These are phyloP conservation scores for Psittacula derbiana DNA, from an alignment of 2,797 vertebrate species.

Conservation along the genomic window DNA sequence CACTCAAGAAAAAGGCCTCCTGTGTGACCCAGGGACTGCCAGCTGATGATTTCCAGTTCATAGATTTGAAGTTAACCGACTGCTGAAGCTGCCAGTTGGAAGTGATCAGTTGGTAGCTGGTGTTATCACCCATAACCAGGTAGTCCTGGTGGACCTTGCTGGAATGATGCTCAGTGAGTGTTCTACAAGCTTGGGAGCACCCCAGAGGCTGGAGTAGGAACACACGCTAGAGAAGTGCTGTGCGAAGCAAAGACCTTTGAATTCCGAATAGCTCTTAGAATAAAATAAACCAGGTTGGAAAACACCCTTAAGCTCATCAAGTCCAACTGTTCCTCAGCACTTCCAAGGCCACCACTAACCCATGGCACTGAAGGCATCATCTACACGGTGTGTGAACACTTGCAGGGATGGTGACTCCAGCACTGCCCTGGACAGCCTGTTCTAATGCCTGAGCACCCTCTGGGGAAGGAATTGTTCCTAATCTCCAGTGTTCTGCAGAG, in stretches of 20 bases:
- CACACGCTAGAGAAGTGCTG: fast-evolving
- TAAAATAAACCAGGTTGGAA: not conserved
- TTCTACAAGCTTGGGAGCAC: fast-evolving
- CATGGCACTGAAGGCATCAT: not conserved
- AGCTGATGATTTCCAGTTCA: not conserved
- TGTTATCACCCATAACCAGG: not conserved
- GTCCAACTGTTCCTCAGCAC: not conserved
- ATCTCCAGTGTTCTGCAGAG: not conserved
- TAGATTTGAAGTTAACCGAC: not conserved
- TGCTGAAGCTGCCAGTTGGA: not conserved
- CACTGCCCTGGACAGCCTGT: not conserved
- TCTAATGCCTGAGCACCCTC: not conserved
- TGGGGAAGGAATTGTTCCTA: not conserved
- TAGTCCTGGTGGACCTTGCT: too few species aligned
- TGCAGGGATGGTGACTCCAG: not conserved
- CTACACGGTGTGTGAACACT: not conserved
- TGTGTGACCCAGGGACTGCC: not conserved
- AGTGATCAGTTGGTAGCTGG: not conserved
- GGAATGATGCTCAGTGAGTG: fast-evolving
- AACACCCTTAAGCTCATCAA: not conserved
- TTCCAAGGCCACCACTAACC: not conserved
- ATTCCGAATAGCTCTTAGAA: not conserved
- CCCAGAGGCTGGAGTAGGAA: fast-evolving
- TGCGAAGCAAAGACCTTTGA: not conserved
- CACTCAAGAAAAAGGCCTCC: not conserved